phyloP scores from a whole-genome alignment of 2,113 vertebrate species.

The Martes martes region DNA sequence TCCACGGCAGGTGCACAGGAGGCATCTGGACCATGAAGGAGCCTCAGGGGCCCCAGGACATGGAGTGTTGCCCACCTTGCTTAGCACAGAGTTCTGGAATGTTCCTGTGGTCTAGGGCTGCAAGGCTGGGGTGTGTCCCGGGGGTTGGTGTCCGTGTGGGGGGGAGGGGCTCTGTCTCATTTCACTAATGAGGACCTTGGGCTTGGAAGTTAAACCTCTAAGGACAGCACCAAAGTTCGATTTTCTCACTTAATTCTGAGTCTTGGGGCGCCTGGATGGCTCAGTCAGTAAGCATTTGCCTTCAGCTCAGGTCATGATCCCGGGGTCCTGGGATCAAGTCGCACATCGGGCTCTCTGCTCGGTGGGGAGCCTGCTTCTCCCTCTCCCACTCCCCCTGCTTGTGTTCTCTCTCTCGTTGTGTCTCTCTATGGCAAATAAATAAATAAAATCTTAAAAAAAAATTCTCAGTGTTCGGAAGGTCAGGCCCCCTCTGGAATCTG shows the following conservation, averaged over 20 bases:
- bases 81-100: too few species aligned
- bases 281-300: too few species aligned
- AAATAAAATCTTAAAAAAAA: too few species aligned
- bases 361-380: too few species aligned
- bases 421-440: too few species aligned
- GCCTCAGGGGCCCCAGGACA: not conserved
- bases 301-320: too few species aligned
- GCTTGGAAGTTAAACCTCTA: not conserved
- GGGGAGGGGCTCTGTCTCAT: not conserved
- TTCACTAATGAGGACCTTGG: not conserved
- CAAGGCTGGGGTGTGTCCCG: not conserved
- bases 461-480: not conserved
- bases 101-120: not conserved
- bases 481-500: not conserved
- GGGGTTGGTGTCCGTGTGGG: not conserved
- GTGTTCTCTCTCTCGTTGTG: too few species aligned
- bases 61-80: accelerated
- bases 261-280: too few species aligned
- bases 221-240: not conserved
- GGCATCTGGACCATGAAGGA: not conserved
- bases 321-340: too few species aligned
- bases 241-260: not conserved
- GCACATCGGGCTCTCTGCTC: too few species aligned
- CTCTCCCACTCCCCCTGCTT: too few species aligned
- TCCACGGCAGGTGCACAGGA: not conserved